Conservation (phyloP, 1,140 invertebrate species). For the Psix sp. region DNA sequence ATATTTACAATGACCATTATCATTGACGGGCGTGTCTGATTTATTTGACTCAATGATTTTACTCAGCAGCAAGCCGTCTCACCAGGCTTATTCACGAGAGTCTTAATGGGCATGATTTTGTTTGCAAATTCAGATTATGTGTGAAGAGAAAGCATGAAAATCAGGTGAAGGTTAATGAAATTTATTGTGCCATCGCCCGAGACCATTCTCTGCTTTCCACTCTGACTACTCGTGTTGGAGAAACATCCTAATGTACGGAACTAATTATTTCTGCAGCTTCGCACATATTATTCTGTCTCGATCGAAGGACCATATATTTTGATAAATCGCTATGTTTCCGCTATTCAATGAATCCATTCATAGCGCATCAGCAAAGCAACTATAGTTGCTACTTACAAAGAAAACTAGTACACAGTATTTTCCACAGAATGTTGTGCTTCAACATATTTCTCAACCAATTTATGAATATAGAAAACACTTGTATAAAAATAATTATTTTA, state of each 20-base stretch:
- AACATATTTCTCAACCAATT: too few species aligned
- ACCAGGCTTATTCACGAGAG: slow-evolving; percentile 28
- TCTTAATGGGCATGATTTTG: slow-evolving; percentile 51
- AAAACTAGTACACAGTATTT: too few species aligned
- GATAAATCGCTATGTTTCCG: too few species aligned
- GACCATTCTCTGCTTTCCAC: not conserved
- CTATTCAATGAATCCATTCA: too few species aligned
- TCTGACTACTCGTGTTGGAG: not conserved
- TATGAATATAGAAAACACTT: too few species aligned
- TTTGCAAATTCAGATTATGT: slow-evolving; percentile 56
- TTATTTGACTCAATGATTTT: slow-evolving; percentile 46
- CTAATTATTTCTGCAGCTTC: slow-evolving; percentile 3
- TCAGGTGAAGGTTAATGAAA: slow-evolving; percentile 37
- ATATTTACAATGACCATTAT: slow-evolving; percentile 47
- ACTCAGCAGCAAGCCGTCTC: not conserved
- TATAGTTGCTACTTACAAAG: too few species aligned
- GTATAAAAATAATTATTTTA: too few species aligned
- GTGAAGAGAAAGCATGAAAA: slow-evolving; percentile 54
- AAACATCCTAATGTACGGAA: slow-evolving; percentile 1
- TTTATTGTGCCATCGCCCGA: slow-evolving; percentile 27
- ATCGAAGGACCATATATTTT: too few species aligned
- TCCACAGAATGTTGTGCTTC: too few species aligned
- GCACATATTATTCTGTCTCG: not conserved
- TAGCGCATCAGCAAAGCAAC: too few species aligned
- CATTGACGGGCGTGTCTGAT: slow-evolving; percentile 52